Conservation (phyloP, 2,888 invertebrate genomes). For the Pedicia rivosa region DNA sequence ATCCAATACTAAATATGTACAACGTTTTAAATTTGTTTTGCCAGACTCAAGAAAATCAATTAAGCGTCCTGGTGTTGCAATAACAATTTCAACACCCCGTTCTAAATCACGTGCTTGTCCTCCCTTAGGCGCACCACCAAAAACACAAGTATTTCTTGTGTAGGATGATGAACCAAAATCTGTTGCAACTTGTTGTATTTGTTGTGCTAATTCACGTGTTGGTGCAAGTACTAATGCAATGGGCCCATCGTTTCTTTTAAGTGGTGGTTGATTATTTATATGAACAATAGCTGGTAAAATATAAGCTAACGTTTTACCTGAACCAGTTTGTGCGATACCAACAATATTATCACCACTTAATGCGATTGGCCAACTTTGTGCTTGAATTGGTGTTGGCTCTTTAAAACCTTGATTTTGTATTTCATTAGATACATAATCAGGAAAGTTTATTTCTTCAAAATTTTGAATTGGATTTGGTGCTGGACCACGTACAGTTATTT, state of each 20-base stretch:
- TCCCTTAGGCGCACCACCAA: slow-evolving; percentile 81
- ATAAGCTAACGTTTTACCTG: slow-evolving; percentile 67
- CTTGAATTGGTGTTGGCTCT: slow-evolving; percentile 70
- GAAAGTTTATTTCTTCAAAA: slow-evolving; percentile 67
- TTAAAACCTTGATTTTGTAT: slow-evolving; percentile 47
- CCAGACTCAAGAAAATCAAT: slow-evolving; percentile 71
- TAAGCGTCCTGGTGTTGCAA: slow-evolving; percentile 78
- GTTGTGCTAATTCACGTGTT: slow-evolving; percentile 61
- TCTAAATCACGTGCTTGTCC: slow-evolving; percentile 54
- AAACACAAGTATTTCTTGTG: slow-evolving; percentile 73
- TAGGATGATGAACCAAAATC: slow-evolving; percentile 66
- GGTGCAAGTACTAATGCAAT: slow-evolving; percentile 67
- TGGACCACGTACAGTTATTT: slow-evolving; percentile 58
- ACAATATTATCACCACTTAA: slow-evolving; percentile 69
- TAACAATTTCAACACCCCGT: slow-evolving; percentile 71
- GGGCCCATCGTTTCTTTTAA: slow-evolving; percentile 68
- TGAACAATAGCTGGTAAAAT: slow-evolving; percentile 75
- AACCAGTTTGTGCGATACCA: slow-evolving; percentile 72
- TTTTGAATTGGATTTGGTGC: slow-evolving; percentile 60
- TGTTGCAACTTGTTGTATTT: slow-evolving; percentile 65
- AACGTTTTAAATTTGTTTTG: slow-evolving; percentile 54
- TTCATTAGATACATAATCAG: slow-evolving; percentile 52
- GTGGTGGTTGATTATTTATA: slow-evolving; percentile 62
- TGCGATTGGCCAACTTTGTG: slow-evolving; percentile 75
- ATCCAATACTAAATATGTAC: slow-evolving; percentile 75